Evolutionary conservation across 2,888 invertebrate genomes (phyloP), one percentile per base, ranked within the genome.

Genomic region (Oithona nana): DNA sequence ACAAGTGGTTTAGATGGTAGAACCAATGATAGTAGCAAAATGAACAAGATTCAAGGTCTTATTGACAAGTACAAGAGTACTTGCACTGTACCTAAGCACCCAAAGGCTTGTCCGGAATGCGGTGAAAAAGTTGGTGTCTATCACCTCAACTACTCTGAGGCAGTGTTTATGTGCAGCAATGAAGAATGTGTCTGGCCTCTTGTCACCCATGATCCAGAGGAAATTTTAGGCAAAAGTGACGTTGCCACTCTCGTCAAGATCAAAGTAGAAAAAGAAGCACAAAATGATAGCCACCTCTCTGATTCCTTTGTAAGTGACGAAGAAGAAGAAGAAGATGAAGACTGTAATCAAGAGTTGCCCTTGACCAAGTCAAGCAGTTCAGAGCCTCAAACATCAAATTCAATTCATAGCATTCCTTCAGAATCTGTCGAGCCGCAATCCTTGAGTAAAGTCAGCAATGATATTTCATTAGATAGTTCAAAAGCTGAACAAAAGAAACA

Each of bases 211-310:
- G 29, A 28, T 26, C 57, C 57, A n/a, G 13, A 11, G n/a, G 16
- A 57, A 57, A 57, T 57, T 28, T 29, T 57, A 11, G 57, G 57
- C 11, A 57, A 57, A 28, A 57, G 57, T 29, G 57, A 57, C 28
- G 24, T 28, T 16, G 20, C n/a, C 28, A 39, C 6, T 11, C 16
- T 39, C 16, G 57, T 28, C 2, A 57, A 28, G 28, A 57, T 57
- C 28, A 57, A 29, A 20, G n/a, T 26, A 11, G 28, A 39, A 39
- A 39, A 39, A 39, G 8, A 16, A 39, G 16, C 6, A 39, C 39
- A 11, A 6, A 39, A 39, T 11, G 39, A 39, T 39, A 16, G 16
- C 8, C 6, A 16, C 39, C 6, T 16, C 8, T 39, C 39, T 6
- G 39, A 39, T 16, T 6, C 6, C 8, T 39, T 39, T 6, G 6